Conservation (phyloP, 2,888 invertebrate species). For the Agrotis clavis region DNA sequence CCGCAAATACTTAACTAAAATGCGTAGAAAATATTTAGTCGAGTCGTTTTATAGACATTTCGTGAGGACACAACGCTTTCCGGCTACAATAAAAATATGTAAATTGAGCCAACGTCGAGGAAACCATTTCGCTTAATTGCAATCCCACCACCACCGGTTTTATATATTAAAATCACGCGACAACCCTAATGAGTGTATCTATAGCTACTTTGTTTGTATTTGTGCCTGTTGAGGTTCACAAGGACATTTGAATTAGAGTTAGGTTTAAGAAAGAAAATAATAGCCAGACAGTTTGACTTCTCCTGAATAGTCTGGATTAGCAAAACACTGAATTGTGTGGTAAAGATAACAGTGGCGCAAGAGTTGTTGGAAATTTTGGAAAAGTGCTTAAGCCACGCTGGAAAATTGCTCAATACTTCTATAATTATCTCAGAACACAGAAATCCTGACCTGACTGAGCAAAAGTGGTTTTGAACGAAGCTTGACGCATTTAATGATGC, state of each 20-base stretch:
- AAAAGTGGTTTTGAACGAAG: no score
- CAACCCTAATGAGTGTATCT: conserved; percentile 70
- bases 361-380: no score
- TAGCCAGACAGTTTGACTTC: no score
- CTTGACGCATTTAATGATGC: no score
- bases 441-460: no score
- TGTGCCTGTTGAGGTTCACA: conserved; percentile 20
- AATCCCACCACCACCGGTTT: conserved; percentile 64
- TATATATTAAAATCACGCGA: conserved; percentile 76
- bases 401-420: no score
- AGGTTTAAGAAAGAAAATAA: neutral
- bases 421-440: no score
- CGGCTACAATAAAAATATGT: conserved; percentile 71
- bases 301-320: no score
- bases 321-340: no score
- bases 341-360: no score
- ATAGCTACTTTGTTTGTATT: conserved; percentile 38
- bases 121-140: conserved; percentile 77
- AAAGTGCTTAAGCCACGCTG: no score
- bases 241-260: conserved; percentile 18
- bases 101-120: conserved; percentile 66
- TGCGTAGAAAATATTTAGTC: conserved; percentile 63
- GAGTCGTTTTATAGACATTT: conserved; percentile 62
- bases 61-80: conserved; percentile 67
- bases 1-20: conserved; percentile 56